Conservation (phyloP, 92 coral and sea anemone species). For the Meandrina meandrites region DNA sequence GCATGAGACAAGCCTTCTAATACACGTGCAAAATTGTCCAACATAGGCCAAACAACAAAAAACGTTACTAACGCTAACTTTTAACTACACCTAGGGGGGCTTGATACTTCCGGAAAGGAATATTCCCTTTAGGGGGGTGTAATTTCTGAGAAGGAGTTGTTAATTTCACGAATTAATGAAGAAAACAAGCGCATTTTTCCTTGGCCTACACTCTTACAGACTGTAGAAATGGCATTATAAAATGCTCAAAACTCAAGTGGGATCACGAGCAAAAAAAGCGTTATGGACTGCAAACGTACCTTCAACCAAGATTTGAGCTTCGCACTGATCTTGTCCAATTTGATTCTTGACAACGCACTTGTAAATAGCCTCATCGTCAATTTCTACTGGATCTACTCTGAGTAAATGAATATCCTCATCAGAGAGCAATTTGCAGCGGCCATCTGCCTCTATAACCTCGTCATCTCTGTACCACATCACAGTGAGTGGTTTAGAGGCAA, state of each 20-base stretch:
- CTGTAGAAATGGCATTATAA: too few species aligned
- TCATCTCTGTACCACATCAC: constrained; percentile 80
- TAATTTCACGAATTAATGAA: background rate
- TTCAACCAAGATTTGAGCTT: constrained; percentile 80
- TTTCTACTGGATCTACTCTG: constrained; percentile 61
- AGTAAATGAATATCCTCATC: constrained; percentile 68
- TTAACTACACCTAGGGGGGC: too few species aligned
- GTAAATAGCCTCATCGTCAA: constrained; percentile 81
- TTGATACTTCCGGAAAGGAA: too few species aligned
- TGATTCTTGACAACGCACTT: constrained; percentile 84
- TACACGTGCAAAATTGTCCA: background rate
- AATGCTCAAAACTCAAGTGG: too few species aligned
- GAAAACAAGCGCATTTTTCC: background rate
- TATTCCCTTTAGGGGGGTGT: too few species aligned
- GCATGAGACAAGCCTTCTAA: background rate
- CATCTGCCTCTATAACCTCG: constrained; percentile 50
- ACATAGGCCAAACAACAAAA: background rate
- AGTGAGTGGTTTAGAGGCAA: constrained; percentile 66
- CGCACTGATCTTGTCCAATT: constrained; percentile 75
- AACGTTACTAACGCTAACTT: background rate
- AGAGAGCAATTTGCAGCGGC: constrained; percentile 46
- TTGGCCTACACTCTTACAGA: background rate
- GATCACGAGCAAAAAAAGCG: too few species aligned
- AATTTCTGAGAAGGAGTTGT: too few species aligned
- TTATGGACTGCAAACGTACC: constrained; percentile 37